Conservation (phyloP, 2,113 vertebrate species). For the Prunella fulvescens region DNA sequence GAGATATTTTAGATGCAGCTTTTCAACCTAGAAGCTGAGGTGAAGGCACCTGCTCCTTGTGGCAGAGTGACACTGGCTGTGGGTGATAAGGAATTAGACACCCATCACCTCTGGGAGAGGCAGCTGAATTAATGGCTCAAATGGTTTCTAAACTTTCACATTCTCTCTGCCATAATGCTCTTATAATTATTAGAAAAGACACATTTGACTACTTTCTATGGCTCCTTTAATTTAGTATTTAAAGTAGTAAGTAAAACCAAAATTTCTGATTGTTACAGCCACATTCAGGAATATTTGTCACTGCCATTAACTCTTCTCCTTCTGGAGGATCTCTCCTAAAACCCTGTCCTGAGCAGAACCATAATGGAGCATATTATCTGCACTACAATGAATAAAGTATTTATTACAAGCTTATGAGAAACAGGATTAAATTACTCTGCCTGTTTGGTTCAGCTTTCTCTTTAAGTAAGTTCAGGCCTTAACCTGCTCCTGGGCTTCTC, state of each 20-base stretch:
- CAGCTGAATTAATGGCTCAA: neutral
- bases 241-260: neutral
- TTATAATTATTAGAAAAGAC: neutral
- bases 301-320: neutral
- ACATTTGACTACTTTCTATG: neutral
- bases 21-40: neutral
- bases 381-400: neutral
- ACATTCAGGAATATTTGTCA: neutral
- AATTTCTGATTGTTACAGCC: neutral
- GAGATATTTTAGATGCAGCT: neutral
- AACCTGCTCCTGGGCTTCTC: neutral
- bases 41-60: neutral
- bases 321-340: neutral
- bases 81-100: neutral
- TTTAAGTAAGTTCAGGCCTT: neutral
- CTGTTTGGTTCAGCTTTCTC: neutral
- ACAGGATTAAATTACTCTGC: neutral
- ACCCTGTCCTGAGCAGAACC: neutral
- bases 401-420: neutral
- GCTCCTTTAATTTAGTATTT: neutral
- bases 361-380: neutral
- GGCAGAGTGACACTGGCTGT: neutral
- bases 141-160: neutral
- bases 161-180: neutral
- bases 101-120: neutral